These are phyloP conservation scores for Acrobasis consociella DNA, from an alignment of 2,888 invertebrate species.

Conservation along the genomic window DNA sequence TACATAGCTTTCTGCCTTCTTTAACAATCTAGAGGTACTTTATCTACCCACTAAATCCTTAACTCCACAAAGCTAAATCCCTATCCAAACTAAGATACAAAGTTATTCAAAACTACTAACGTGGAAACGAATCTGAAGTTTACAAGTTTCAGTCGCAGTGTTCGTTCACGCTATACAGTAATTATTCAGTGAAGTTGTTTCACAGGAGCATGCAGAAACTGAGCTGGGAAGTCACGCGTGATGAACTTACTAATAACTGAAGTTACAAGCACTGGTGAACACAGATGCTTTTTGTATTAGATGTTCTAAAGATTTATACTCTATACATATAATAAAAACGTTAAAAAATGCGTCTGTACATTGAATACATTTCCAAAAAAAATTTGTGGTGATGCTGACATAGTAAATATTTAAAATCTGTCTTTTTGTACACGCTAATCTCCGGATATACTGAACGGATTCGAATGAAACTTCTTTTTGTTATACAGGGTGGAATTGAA, in stretches of 20 bases:
- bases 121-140: neutral
- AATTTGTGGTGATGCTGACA: too few relatives aligned
- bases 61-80: neutral
- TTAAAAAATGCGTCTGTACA: too few relatives aligned
- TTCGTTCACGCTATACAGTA: constrained; percentile 11
- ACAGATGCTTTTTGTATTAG: neutral
- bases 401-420: too few relatives aligned
- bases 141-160: neutral
- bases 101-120: constrained; percentile 6
- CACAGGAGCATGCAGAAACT: neutral
- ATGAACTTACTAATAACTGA: constrained; percentile 18
- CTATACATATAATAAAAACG: too few relatives aligned
- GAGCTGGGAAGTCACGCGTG: constrained; percentile 4
- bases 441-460: too few relatives aligned
- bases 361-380: too few relatives aligned
- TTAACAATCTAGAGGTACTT: too few relatives aligned
- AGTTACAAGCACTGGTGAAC: neutral
- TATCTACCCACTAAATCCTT: too few relatives aligned
- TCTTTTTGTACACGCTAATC: too few relatives aligned
- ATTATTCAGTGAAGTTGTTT: constrained; percentile 13
- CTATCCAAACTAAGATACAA: neutral
- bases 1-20: too few relatives aligned
- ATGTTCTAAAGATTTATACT: neutral
- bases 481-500: too few relatives aligned
- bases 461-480: too few relatives aligned